Evolutionary conservation across 2,888 invertebrate species (phyloP).

Genomic region (Horisme vitalbata): DNA sequence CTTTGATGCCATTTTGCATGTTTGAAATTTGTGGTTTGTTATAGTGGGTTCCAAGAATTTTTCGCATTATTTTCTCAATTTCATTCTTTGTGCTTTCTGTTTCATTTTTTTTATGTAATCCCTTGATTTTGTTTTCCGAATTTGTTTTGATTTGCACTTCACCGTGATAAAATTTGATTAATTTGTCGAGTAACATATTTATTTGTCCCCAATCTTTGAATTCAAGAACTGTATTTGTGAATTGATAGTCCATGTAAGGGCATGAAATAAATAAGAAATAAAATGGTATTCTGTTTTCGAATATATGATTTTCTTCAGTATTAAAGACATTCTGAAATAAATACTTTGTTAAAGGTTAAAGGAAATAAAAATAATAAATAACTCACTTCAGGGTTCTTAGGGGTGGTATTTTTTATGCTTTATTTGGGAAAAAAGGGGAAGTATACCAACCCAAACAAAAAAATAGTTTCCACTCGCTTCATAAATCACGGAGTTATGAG

Average conservation of each 20-base stretch:
- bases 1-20: constrained; percentile 69
- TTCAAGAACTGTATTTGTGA: constrained; percentile 73
- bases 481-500: too few species aligned
- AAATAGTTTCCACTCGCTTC: too few species aligned
- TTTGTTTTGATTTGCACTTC: constrained; percentile 44
- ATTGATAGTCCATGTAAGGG: constrained; percentile 79
- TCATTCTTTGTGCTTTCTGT: constrained; percentile 48
- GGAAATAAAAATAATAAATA: constrained; percentile 4
- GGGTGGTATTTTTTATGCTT: too few species aligned
- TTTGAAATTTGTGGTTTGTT: constrained; percentile 53
- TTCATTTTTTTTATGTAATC: constrained; percentile 21
- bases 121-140: constrained; percentile 30
- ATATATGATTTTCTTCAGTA: constrained; percentile 37
- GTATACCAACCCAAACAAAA: too few species aligned
- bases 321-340: constrained; percentile 38
- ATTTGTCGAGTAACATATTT: constrained; percentile 56
- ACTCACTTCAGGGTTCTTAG: too few species aligned
- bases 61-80: constrained; percentile 67
- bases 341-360: not conserved
- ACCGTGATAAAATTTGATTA: constrained; percentile 57
- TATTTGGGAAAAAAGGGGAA: too few species aligned
- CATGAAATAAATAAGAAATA: constrained; percentile 83
- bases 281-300: constrained; percentile 51
- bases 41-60: constrained; percentile 60
- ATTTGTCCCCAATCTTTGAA: constrained; percentile 80